Percentiles rank a stretch among this genome's conserved stretches.
Conservation (phyloP, 2,888 invertebrate species). For the Clepsis dumicolana region DNA sequence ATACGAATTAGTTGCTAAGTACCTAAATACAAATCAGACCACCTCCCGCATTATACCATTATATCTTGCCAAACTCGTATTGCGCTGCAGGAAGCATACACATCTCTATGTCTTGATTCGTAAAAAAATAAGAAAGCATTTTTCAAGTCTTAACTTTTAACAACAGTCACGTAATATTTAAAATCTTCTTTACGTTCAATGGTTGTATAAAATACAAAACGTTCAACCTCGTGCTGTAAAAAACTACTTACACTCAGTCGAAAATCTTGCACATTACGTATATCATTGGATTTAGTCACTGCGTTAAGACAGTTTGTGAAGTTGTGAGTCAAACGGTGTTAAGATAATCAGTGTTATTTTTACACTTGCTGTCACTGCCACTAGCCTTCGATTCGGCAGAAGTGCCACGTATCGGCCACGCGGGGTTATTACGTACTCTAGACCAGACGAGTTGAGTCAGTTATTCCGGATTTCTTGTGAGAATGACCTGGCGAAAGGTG, state of each 20-base stretch:
- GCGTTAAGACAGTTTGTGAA: conserved; percentile 22
- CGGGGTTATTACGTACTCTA: conserved; percentile 46
- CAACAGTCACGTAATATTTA: not conserved
- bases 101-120: conserved; percentile 1
- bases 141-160: not conserved
- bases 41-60: conserved; percentile 28
- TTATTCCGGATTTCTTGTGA: conserved; percentile 65
- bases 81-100: conserved; percentile 18
- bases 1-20: conserved; percentile 18
- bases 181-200: not conserved
- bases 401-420: conserved; percentile 47
- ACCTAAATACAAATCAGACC: conserved; percentile 21
- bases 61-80: conserved; percentile 26
- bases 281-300: conserved; percentile 40
- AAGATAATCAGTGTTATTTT: conserved; percentile 51
- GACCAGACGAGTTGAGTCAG: conserved; percentile 54
- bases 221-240: conserved; percentile 36
- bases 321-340: conserved; percentile 36
- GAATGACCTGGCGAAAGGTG: conserved; percentile 72
- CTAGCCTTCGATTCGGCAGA: conserved; percentile 32
- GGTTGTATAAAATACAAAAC: not conserved
- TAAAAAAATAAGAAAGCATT: not conserved
- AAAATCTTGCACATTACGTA: conserved; percentile 31
- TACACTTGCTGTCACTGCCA: conserved; percentile 34
- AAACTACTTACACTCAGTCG: conserved; percentile 29